Evolutionary conservation across 2,113 vertebrate genomes (phyloP), one percentile per base, ranked within the genome.

Genomic region (Crotalus helleri): DNA sequence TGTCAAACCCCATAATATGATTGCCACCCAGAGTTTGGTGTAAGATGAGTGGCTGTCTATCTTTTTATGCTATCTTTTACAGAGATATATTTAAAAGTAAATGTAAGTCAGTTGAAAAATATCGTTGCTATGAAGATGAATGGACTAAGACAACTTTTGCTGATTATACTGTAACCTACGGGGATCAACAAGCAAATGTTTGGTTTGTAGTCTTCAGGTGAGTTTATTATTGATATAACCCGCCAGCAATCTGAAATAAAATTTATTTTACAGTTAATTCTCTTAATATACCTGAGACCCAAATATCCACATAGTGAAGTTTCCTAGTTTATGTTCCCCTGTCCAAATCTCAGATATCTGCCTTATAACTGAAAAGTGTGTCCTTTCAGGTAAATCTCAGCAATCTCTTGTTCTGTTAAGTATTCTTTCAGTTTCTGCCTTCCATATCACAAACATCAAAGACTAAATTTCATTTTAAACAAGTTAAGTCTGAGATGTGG

Each of bases 121-220:
- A 98, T 91, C 96, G 97, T 8, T 99, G 98, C 94, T 98, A 97
- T 91, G 97, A 97, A 95, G 99, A 99, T 95, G 99, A 99, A 91
- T 96, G 95, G 91, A 98, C 97, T 91, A 98, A 97, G 94, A 94
- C 98, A 33, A 92, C 95, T 85, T 99, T 98, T 10, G 51, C 93
- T 33, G 99, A 99, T 94, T 99, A 98, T 94, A 91, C 94, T 0
- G 98, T 98, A 44, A 96, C 96, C 0, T 97, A 98, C 69, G 89
- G 92, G 87, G 98, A 98, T 55, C 97, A 98, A 39, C 94, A 96
- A 92, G 94, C 97, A 89, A 98, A 97, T 94, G 95, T 94, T 51
- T 99, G 99, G 99, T 97, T 98, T 94, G 96, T 99, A 93, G 92
- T 99, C 88, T 99, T 99, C 94, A 99, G 99, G 99, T 99, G 92